Evolutionary conservation across 2,888 invertebrate species (phyloP), one percentile per base, ranked within the genome.

Genomic region (Galerucella nymphaeae): DNA sequence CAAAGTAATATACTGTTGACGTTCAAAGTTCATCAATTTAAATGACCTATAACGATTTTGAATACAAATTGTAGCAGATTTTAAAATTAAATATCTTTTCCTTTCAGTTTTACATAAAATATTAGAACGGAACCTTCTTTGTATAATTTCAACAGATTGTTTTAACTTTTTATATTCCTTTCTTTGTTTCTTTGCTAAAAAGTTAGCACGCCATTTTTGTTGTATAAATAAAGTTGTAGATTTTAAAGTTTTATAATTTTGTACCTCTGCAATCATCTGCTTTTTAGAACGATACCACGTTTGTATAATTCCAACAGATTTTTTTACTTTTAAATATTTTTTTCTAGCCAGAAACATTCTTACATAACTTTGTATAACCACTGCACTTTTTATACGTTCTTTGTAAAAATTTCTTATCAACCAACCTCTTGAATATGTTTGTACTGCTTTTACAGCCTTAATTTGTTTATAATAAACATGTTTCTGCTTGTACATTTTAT

Each of bases 151-250:
- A 1, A 82, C 78, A 38, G 84, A 82, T 58, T 81, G 78, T 45
- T 82, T 83, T 64, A 85, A 85, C 55, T 81, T 71, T 4, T 74
- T n/a, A 75, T 80, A 87, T 76, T 79, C 80, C 80, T 70, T 76
- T 70, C 83, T 71, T 81, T 75, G 53, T 0, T 53, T 42, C 71
- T 73, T 85, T 83, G 88, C 88, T 20, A 85, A 70, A 38, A 83
- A 83, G 5, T 84, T 83, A 0, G 89, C 88, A 77, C 88, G 87
- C 80, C 88, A 87, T 84, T 86, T 88, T 70, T 83, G 85, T 78
- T 92, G 92, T 61, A 87, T 81, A 6, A 80, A 75, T 30, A 77
- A 50, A 16, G 80, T 82, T 2, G 84, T 81, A 18, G 66, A 75
- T 78, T 81, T 84, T 5, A 81, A 74, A 50, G 76, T 76, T 10